These are phyloP conservation scores for Charaxes varanes DNA, from an alignment of 1,140 invertebrate genomes.

Conservation along the genomic window DNA sequence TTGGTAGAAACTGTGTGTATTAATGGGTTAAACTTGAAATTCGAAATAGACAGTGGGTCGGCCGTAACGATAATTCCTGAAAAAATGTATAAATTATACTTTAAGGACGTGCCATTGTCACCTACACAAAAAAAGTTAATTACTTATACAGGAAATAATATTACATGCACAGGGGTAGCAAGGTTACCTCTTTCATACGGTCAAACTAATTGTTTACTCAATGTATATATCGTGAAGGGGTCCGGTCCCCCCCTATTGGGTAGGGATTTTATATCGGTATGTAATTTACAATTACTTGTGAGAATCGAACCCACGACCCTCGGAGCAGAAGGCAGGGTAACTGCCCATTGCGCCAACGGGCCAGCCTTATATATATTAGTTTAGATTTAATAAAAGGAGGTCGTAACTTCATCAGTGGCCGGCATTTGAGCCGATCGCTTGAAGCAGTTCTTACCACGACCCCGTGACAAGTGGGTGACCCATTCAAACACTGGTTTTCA, in stretches of 20 bases:
- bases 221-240: background rate
- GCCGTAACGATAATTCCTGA: background rate
- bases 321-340: no score
- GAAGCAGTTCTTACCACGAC: no score
- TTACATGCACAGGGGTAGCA: background rate
- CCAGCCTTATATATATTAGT: no score
- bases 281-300: slow-evolving; percentile 19
- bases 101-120: background rate
- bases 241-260: slow-evolving; percentile 1
- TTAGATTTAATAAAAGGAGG: no score
- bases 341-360: no score
- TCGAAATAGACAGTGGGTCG: background rate
- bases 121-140: background rate
- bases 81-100: background rate
- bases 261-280: slow-evolving; percentile 25
- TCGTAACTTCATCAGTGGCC: no score
- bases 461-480: no score
- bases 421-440: no score
- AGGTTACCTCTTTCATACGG: background rate
- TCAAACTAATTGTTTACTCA: background rate
- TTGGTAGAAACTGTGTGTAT: background rate
- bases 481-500: no score
- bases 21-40: background rate
- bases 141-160: background rate
- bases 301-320: no score